phyloP scores from a whole-genome alignment of 2,113 vertebrate species.

The Struthidea cinerea region DNA sequence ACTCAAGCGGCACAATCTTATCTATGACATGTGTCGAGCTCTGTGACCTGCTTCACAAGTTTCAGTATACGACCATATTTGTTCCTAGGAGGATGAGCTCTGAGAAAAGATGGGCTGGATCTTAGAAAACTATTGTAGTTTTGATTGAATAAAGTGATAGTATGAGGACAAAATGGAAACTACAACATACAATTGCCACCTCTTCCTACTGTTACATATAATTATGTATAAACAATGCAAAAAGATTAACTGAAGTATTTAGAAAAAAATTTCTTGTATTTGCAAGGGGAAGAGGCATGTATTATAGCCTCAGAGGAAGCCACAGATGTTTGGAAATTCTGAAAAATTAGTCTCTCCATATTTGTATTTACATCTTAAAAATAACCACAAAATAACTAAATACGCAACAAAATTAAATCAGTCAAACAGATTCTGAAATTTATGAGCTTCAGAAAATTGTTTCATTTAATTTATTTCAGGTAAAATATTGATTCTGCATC shows the following conservation, averaged over 20 bases:
- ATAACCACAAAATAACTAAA: background rate
- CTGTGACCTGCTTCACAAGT: background rate
- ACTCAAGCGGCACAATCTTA: background rate
- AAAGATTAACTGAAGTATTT: background rate
- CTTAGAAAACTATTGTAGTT: background rate
- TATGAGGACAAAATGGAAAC: background rate
- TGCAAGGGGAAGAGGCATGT: background rate
- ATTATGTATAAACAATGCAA: background rate
- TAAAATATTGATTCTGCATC: background rate
- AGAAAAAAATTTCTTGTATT: background rate
- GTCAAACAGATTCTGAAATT: background rate
- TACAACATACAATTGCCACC: background rate
- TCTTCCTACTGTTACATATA: background rate
- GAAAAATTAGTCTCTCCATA: background rate
- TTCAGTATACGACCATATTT: background rate
- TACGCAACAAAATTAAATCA: background rate
- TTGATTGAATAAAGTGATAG: background rate
- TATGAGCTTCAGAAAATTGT: background rate
- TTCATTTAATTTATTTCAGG: background rate
- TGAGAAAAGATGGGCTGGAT: background rate
- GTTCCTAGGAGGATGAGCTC: background rate
- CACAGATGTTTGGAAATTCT: background rate
- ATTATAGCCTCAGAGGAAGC: background rate
- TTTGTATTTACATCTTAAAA: background rate
- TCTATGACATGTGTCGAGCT: background rate